Percentiles rank a stretch among this genome's conserved stretches.
phyloP scores from a whole-genome alignment of 2,888 invertebrate genomes.

The Erannis defoliaria region DNA sequence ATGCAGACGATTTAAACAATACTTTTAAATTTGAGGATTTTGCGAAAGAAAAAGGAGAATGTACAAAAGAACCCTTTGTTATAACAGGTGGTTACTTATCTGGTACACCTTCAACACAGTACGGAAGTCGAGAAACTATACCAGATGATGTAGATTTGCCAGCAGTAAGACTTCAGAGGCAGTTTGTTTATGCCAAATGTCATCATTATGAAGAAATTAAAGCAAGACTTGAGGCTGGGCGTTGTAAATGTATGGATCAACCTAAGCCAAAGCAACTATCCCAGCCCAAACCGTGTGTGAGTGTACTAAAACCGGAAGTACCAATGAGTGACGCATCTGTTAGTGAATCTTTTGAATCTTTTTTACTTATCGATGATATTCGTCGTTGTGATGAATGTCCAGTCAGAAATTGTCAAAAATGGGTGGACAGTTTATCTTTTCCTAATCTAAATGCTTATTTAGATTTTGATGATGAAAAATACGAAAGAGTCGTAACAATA shows the following conservation, averaged over 20 bases:
- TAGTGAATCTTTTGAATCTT: slow-evolving; percentile 60
- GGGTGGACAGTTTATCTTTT: slow-evolving; percentile 57
- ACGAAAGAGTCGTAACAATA: slow-evolving; percentile 63
- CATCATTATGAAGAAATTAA: slow-evolving; percentile 71
- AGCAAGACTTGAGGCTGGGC: slow-evolving; percentile 62
- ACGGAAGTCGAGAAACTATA: slow-evolving; percentile 74
- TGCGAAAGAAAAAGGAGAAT: slow-evolving; percentile 45
- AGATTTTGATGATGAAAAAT: slow-evolving; percentile 75
- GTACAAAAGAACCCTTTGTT: slow-evolving; percentile 68
- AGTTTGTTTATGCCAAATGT: slow-evolving; percentile 77
- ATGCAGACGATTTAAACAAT: slow-evolving; percentile 57
- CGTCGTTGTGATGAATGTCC: slow-evolving; percentile 63
- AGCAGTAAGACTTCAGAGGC: slow-evolving; percentile 63
- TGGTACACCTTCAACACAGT: slow-evolving; percentile 57
- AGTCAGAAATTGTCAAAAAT: slow-evolving; percentile 57
- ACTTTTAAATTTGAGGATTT: slow-evolving; percentile 61
- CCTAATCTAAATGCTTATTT: slow-evolving; percentile 64
- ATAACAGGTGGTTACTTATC: slow-evolving; percentile 66
- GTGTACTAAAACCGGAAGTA: slow-evolving; percentile 26
- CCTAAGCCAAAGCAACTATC: slow-evolving; percentile 11
- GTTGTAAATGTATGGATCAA: slow-evolving; percentile 64
- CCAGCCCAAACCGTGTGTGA: slow-evolving; percentile 9
- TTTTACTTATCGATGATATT: slow-evolving; percentile 64
- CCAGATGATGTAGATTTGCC: slow-evolving; percentile 70
- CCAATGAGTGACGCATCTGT: slow-evolving; percentile 34